These are phyloP conservation scores for Nothocercus julius DNA, from an alignment of 2,113 vertebrate species.

Conservation along the genomic window DNA sequence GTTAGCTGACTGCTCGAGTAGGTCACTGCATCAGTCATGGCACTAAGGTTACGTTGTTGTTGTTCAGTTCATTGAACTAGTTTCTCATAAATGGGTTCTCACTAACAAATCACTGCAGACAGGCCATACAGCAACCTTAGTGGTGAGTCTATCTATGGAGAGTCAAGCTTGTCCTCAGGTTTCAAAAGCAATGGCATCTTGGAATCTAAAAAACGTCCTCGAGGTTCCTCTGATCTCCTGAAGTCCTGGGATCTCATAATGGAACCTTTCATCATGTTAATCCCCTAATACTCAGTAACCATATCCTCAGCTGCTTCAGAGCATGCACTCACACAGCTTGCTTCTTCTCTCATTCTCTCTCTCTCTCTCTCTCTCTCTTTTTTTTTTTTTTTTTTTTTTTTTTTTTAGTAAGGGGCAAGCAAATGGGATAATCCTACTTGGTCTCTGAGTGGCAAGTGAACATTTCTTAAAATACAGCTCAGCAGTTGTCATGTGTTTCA, in stretches of 20 bases:
- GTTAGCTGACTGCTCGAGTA: neutral
- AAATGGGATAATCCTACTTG: neutral
- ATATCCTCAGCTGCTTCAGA: neutral
- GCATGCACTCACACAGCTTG: neutral
- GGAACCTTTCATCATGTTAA: neutral
- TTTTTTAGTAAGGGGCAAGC: neutral
- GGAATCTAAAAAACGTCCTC: neutral
- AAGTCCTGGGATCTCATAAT: neutral
- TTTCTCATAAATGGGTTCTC: neutral
- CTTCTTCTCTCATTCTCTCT: neutral
- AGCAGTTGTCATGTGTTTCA: slow-evolving; percentile 3
- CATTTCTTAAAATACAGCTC: neutral
- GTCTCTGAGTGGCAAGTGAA: neutral
- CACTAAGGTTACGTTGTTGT: neutral
- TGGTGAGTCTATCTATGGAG: neutral
- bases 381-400: neutral
- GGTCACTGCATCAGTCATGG: neutral
- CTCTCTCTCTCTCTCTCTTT: neutral
- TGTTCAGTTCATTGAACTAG: neutral
- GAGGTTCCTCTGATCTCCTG: neutral
- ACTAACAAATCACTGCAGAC: neutral
- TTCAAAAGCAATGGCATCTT: slow-evolving; percentile 12
- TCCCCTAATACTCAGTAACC: neutral
- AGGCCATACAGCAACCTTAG: neutral
- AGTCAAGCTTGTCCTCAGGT: neutral